Percentiles rank a stretch among this genome's conserved stretches.
Evolutionary conservation across 2,888 invertebrate species (phyloP).

Genomic region (Calliphora vomitoria): DNA sequence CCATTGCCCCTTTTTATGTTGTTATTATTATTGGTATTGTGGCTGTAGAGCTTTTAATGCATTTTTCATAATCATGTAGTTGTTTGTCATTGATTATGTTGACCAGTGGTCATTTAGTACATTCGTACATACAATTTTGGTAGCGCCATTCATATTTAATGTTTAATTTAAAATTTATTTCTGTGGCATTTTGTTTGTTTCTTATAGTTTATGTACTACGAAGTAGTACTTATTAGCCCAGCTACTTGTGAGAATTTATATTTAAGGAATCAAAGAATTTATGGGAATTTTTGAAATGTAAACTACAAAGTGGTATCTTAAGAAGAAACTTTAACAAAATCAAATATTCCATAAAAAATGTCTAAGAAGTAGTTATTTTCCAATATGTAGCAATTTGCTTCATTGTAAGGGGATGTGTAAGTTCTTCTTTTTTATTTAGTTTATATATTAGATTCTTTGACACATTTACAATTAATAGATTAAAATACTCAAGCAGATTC

Average conservation of each 20-base stretch:
- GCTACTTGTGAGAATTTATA: constrained; percentile 35
- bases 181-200: constrained; percentile 27
- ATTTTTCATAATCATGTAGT: constrained; percentile 62
- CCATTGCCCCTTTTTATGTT: constrained; percentile 22
- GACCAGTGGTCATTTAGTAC: constrained; percentile 66
- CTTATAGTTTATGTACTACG: not conserved
- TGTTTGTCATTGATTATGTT: constrained; percentile 70
- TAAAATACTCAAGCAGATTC: too few species aligned
- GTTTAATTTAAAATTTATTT: constrained; percentile 65
- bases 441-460: too few species aligned
- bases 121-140: constrained; percentile 55
- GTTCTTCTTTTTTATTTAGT: too few species aligned
- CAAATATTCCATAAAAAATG: too few species aligned
- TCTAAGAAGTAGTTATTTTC: too few species aligned
- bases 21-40: too few species aligned
- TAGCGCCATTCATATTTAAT: constrained; percentile 68
- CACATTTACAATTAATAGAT: too few species aligned
- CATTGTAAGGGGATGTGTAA: too few species aligned
- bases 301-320: not conserved
- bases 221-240: not conserved
- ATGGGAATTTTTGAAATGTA: not conserved
- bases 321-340: not conserved
- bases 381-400: too few species aligned
- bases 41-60: constrained; percentile 32
- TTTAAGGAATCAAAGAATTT: constrained; percentile 21